These are phyloP conservation scores for Phoxinus phoxinus DNA, from an alignment of 2,113 vertebrate genomes.

Conservation along the genomic window DNA sequence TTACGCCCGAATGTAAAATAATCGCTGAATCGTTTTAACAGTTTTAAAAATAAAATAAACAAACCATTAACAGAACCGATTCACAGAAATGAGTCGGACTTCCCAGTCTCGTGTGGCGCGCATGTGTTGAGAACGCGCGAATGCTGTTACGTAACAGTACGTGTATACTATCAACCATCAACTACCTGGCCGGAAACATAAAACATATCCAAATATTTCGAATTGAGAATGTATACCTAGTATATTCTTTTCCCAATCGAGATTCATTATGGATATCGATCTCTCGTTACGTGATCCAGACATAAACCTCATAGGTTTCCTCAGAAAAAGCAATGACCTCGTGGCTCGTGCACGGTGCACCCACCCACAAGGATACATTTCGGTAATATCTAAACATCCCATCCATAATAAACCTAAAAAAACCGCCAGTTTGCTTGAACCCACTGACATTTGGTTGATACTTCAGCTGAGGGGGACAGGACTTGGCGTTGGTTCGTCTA, in stretches of 20 bases:
- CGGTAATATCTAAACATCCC: neutral
- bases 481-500: conserved; percentile 7
- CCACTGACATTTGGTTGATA: neutral
- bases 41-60: neutral
- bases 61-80: neutral
- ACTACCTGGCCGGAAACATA: neutral
- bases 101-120: conserved; percentile 29
- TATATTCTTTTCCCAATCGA: neutral
- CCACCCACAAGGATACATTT: neutral
- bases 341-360: neutral
- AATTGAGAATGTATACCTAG: neutral
- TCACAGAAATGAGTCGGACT: neutral
- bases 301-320: neutral
- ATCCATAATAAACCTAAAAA: neutral
- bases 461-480: neutral
- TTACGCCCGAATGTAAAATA: neutral
- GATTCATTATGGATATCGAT: neutral
- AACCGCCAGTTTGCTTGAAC: neutral
- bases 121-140: neutral
- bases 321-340: neutral
- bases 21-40: neutral
- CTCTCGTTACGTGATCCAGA: neutral
- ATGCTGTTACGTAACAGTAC: conserved; percentile 12
- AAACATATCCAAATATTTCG: neutral
- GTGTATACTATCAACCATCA: neutral